Base-by-base conservation (phyloP, 2,113 vertebrate species). In the Psilopogon haemacephalus region DNA sequence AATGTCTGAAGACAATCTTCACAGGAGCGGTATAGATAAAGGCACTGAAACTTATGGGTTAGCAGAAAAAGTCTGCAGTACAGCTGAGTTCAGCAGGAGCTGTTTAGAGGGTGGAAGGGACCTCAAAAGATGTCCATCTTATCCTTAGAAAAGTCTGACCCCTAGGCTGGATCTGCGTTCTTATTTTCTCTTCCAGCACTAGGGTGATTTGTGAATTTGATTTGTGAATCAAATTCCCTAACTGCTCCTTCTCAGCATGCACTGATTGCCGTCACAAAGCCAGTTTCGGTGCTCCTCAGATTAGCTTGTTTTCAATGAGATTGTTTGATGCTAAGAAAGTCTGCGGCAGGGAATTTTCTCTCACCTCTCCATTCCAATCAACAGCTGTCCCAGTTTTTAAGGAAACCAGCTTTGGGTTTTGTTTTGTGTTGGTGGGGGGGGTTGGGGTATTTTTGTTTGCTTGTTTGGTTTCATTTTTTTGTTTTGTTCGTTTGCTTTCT, bases 211-310 rank as follows among this genome's bases (percentile, higher is more conserved):
- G 88, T 93, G 75, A 96, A 80, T 85, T n/a, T n/a, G n/a, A 73
- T 91, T 89, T 94, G 88, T 93, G 75, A 96, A 80, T 85, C 93
- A 83, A 94, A 91, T 93, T 85, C 55, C 50, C 50, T 30, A 48
- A 54, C 2, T 0, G 9, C 63, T 79, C 85, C 88, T 83, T 69
- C 84, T 64, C 82, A 91, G 88, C 72, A 26, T 8, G 89, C 46
- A 19, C 62, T 1, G 50, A 69, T 76, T 21, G 55, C 63, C 13
- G 26, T 6, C 74, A 89, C 88, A 94, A 93, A 89, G 91, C 44
- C 4, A 16, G 37, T 50, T 44, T 46, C 40, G 87, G 50, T 54
- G 88, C 88, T 55, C 75, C 68, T 70, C 87, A 93, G 85, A 88
- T 93, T 89, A 96, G 64, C 72, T 89, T 77, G 88, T 79, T 95